Evolutionary conservation across 2,797 vertebrate genomes (phyloP), one percentile per base, ranked within the genome.

Genomic region (Sandelia bainsii): DNA sequence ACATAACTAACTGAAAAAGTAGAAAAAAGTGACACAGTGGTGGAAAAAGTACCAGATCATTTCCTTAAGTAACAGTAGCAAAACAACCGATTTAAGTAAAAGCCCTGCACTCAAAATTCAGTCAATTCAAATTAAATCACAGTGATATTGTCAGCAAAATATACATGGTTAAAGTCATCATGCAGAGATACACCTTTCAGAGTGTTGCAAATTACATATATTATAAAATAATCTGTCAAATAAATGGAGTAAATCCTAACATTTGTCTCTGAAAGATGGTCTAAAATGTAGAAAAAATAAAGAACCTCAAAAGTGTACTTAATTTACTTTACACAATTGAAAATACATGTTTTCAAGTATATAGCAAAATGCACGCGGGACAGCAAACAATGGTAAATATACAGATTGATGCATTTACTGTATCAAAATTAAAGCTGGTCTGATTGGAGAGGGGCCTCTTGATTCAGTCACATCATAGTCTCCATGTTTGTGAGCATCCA

Each of bases 401-500:
- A 49, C 48, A 53, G 0, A 61, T 29, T 49, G 5, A 59, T 0
- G 4, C 25, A 20, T 29, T 61, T n/a, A 32, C 19, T n/a, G 8
- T 11, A 23, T 42, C 8, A 7, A 12, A n/a, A 6, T 22, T 16
- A 48, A 46, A 63, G 29, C 14, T 4, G 13, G 17, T 39, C 19
- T 44, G 46, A 58, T 8, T 42, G 19, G 3, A 45, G 5, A 29
- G 17, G 27, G 27, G 54, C 10, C 4, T 58, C 2, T 29, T 40
- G 57, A 39, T 0, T 42, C 40, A 9, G 29, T 42, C 42, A 40
- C 53, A 49, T 58, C 23, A 9, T 12, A 17, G 25, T 52, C 63
- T 73, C 16, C 32, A 17, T 4, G 62, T 82, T 76, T 81, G 81
- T 82, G 64, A 78, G 60, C 68, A 81, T 70, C 77, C 56, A 77